Evolutionary conservation across 2,797 vertebrate species (phyloP).

Genomic region (Enteromius viviparus): DNA sequence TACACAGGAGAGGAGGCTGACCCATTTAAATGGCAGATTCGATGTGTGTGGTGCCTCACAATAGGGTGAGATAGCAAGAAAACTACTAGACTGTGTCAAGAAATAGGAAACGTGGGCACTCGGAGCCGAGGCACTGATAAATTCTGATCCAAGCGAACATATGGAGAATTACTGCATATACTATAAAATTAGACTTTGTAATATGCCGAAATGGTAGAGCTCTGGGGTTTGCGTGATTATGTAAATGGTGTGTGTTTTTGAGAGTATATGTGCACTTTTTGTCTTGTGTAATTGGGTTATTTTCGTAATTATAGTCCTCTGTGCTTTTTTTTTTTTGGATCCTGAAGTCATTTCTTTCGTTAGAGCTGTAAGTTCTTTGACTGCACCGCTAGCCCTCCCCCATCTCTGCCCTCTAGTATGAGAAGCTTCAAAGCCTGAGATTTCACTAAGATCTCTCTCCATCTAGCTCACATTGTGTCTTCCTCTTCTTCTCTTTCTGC

Average conservation of each 20-base stretch:
- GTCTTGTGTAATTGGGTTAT: slow-evolving; percentile 10
- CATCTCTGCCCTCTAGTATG: slow-evolving; percentile 46
- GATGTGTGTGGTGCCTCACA: slow-evolving; percentile 47
- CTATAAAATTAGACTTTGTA: slow-evolving; percentile 12
- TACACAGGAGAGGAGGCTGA: slow-evolving; percentile 43
- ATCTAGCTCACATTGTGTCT: slow-evolving; percentile 26
- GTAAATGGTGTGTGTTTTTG: slow-evolving; percentile 32
- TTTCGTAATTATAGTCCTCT: neutral
- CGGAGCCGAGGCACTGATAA: neutral
- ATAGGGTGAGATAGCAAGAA: slow-evolving; percentile 36
- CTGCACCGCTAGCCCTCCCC: slow-evolving; percentile 10
- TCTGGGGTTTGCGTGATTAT: slow-evolving; percentile 32
- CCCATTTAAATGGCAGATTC: slow-evolving; percentile 53
- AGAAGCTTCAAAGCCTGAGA: slow-evolving; percentile 47
- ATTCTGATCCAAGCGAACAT: slow-evolving; percentile 14
- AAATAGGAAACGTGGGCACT: slow-evolving; percentile 32
- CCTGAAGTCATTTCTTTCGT: slow-evolving; percentile 32
- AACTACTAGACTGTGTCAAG: slow-evolving; percentile 35
- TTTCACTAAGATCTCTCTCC: slow-evolving; percentile 23
- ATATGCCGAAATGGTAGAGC: neutral
- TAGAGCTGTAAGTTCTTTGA: slow-evolving; percentile 22
- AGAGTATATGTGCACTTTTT: slow-evolving; percentile 2
- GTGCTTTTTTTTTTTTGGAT: slow-evolving; percentile 24
- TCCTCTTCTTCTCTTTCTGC: slow-evolving; percentile 15
- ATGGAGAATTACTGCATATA: slow-evolving; percentile 1